Conservation (phyloP, 2,797 vertebrate species). For the Darevskia nairensis region DNA sequence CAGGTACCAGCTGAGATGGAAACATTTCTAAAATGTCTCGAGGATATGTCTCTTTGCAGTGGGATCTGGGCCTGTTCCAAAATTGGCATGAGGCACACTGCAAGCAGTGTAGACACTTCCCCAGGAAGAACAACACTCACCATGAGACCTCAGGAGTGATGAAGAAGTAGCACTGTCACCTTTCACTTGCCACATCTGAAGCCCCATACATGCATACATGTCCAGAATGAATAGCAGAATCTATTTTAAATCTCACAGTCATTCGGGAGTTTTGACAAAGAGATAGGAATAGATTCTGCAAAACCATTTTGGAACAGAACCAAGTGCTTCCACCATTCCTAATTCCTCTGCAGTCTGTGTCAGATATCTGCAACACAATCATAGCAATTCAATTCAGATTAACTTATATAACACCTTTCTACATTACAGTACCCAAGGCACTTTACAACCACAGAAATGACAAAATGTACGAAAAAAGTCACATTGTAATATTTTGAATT, state of each 20-base stretch:
- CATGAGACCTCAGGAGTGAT: not conserved
- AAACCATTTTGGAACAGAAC: not conserved
- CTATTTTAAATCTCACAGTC: not conserved
- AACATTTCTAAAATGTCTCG: not conserved
- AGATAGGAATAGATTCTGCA: not conserved
- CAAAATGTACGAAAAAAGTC: not conserved
- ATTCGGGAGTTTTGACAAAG: not conserved
- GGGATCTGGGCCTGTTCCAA: not conserved
- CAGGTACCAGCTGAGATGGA: not conserved
- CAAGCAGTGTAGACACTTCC: not conserved
- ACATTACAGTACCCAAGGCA: not conserved
- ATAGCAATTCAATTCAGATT: not conserved
- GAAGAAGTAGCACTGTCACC: not conserved
- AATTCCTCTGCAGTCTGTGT: not conserved
- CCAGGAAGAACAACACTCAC: not conserved
- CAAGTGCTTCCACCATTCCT: not conserved
- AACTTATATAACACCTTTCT: not conserved
- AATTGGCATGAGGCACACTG: not conserved
- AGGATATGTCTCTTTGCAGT: not conserved
- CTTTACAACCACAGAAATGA: not conserved
- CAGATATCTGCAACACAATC: not conserved
- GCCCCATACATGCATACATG: not conserved
- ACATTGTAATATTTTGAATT: not conserved
- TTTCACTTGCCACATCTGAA: not conserved
- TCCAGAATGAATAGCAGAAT: not conserved